Evolutionary conservation across 2,797 vertebrate genomes (phyloP), one percentile per base, ranked within the genome.

Genomic region (Galagoides demidoff): DNA sequence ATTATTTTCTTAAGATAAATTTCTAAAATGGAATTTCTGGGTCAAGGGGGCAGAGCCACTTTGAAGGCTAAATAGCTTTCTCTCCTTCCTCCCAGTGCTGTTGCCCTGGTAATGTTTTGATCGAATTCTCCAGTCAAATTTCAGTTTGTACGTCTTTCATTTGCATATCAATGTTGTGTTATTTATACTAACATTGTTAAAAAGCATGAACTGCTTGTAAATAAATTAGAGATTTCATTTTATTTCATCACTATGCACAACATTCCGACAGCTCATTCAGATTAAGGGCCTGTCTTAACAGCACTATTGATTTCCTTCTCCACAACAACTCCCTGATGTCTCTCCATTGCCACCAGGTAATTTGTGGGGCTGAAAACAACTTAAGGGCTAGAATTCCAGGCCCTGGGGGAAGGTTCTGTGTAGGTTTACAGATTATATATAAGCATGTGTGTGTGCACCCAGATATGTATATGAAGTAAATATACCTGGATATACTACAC

Each of bases 191-290:
- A 63, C 1, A 12, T 13, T 82, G 70, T 43, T 68, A 23, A 85
- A 90, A 78, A 86, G 7, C 3, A 57, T 70, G 7, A 95, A 66
- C 7, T 63, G 14, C 86, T 92, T 81, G 45, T 73, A 94, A 92
- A 64, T 70, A 90, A 91, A 92, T 84, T 88, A 34, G 59, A 70
- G 29, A 34, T 89, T 95, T 92, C 19, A 39, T 66, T 96, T 86
- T 82, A 34, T 86, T 89, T 95, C 61, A 49, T 66, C 61, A 64
- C 68, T 34, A n/a, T 87, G 55, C 5, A 70, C 82, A n/a, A 4
- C 61, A 52, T 92, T 92, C 31, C 19, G 25, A 59, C 4, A 78
- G 45, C 63, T 95, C 76, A 84, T 57, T 92, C 19, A 81, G 70
- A 89, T 81, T 93, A 89, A 89, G 45, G 52, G 6, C 25, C 61